These are phyloP conservation scores for Myodes glareolus DNA, from an alignment of 2,113 vertebrate genomes.

Conservation along the genomic window DNA sequence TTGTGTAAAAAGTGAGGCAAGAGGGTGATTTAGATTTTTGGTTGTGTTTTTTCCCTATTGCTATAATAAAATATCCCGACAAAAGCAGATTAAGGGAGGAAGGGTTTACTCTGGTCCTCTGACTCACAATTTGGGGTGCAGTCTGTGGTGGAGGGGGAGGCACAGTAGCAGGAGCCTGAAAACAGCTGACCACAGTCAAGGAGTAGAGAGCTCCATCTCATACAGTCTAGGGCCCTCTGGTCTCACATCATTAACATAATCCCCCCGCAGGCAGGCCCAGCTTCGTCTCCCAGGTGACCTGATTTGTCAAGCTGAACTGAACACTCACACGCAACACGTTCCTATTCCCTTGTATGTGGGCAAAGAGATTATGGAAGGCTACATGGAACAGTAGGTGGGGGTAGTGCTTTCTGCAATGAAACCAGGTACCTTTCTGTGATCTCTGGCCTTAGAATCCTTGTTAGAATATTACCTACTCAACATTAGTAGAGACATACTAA, in stretches of 20 bases:
- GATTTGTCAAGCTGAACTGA: neutral
- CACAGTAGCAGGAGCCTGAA: neutral
- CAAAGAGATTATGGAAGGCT: slow-evolving; percentile 12
- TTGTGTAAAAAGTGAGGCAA: neutral
- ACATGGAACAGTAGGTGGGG: neutral
- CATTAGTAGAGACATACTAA: slow-evolving; percentile 5
- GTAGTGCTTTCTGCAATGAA: neutral
- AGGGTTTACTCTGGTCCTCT: neutral
- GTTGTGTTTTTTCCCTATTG: neutral
- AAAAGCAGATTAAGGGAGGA: neutral
- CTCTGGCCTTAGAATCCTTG: slow-evolving; percentile 18
- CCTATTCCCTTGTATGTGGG: neutral
- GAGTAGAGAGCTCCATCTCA: neutral
- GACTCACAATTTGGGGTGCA: too few relatives aligned
- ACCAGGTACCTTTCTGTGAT: neutral
- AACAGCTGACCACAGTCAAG: neutral
- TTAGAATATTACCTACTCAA: slow-evolving; percentile 7
- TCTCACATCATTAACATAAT: neutral
- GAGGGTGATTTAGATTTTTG: neutral
- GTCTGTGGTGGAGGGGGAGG: neutral
- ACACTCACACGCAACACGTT: neutral
- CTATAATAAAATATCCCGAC: neutral
- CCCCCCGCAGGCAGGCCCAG: neutral
- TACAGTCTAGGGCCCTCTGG: neutral
- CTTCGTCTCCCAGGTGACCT: neutral